phyloP scores from a whole-genome alignment of 2,797 vertebrate genomes.

The Channallabes apus region DNA sequence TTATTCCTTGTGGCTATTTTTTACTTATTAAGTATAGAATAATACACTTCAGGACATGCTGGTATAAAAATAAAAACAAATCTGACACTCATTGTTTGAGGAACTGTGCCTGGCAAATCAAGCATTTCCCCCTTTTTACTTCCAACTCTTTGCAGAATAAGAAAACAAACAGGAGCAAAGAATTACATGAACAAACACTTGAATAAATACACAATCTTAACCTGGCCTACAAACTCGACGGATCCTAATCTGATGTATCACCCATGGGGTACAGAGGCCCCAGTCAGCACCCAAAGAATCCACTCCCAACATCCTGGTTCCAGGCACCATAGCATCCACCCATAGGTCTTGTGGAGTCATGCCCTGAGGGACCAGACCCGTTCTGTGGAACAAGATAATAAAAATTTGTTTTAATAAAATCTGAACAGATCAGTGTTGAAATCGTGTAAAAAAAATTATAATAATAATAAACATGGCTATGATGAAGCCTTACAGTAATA shows the following conservation, averaged over 20 bases:
- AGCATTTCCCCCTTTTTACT: neutral
- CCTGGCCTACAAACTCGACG: no score
- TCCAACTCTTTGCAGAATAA: neutral
- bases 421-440: neutral
- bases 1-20: neutral
- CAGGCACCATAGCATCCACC: no score
- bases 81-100: neutral
- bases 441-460: neutral
- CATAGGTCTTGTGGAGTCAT: no score
- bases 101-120: neutral
- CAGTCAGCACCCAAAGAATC: no score
- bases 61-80: neutral
- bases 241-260: no score
- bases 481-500: neutral
- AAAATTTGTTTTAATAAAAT: neutral
- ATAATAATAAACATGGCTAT: neutral
- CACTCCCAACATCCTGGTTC: no score
- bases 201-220: slow-evolving; percentile 8
- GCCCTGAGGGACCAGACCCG: no score
- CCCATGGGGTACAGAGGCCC: no score
- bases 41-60: neutral
- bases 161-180: neutral
- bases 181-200: neutral
- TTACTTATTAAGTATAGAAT: neutral
- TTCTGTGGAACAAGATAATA: neutral